These are phyloP conservation scores for Lamellibrachia satsuma DNA, from an alignment of 2,888 invertebrate species.

Conservation along the genomic window DNA sequence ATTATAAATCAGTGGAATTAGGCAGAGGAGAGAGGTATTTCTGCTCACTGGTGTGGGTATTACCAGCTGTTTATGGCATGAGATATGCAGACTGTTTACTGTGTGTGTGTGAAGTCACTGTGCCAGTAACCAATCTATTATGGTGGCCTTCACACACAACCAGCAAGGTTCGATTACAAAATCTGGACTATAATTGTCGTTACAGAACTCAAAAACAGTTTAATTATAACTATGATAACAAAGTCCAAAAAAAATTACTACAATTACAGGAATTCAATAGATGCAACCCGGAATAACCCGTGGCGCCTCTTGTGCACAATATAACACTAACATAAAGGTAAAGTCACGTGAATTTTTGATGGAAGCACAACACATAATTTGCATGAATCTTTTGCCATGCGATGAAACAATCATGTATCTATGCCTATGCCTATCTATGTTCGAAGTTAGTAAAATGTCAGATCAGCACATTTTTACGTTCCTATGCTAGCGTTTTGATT, in stretches of 20 bases:
- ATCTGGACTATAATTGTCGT: neutral
- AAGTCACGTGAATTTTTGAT: too few relatives aligned
- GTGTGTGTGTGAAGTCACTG: neutral
- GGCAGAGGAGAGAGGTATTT: neutral
- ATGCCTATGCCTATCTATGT: too few relatives aligned
- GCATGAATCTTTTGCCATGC: too few relatives aligned
- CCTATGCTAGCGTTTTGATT: too few relatives aligned
- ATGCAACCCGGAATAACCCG: neutral
- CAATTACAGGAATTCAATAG: neutral
- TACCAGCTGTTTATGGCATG: neutral
- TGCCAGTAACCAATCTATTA: neutral
- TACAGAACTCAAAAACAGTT: neutral
- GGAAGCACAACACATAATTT: too few relatives aligned
- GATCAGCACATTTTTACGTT: too few relatives aligned
- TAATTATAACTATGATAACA: neutral
- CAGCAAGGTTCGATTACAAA: neutral
- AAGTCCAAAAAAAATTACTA: neutral
- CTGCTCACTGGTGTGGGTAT: neutral
- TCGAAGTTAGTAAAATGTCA: too few relatives aligned
- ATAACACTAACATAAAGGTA: too few relatives aligned
- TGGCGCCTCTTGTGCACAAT: neutral
- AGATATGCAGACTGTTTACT: neutral
- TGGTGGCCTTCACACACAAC: neutral
- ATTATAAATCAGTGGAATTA: slow-evolving; percentile 11
- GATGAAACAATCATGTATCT: too few relatives aligned